Percentiles rank a stretch among this genome's conserved stretches.
phyloP scores from a whole-genome alignment of 2,797 vertebrate genomes.

The Eulemur albifrons region DNA sequence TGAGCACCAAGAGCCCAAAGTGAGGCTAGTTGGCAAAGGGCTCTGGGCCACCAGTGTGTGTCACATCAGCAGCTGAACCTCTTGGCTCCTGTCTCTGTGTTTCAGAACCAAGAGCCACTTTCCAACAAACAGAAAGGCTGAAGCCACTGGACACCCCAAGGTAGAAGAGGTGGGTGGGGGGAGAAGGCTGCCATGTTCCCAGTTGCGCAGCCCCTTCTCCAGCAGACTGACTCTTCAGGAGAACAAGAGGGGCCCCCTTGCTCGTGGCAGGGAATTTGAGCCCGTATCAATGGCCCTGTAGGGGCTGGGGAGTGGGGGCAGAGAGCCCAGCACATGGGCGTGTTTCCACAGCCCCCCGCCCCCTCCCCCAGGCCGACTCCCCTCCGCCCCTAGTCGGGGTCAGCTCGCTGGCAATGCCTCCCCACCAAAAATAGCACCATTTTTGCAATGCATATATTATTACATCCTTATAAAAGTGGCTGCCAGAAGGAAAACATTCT shows the following conservation, averaged over 20 bases:
- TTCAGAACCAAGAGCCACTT: neutral
- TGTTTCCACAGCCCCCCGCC: conserved; percentile 38
- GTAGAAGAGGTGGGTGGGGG: neutral
- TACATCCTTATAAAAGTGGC: conserved; percentile 78
- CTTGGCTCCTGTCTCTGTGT: neutral
- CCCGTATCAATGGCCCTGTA: neutral
- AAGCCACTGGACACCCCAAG: neutral
- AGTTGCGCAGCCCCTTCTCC: neutral
- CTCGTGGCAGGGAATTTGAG: neutral
- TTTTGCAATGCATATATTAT: conserved; percentile 63
- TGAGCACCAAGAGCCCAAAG: neutral
- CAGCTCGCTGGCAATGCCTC: conserved; percentile 5
- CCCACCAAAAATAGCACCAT: conserved; percentile 68
- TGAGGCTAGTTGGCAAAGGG: neutral
- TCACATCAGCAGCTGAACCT: neutral
- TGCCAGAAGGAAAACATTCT: conserved; percentile 81
- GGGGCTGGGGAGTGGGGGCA: neutral
- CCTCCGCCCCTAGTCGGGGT: conserved; percentile 72
- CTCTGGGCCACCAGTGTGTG: neutral
- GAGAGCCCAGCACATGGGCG: neutral
- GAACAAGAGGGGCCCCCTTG: neutral
- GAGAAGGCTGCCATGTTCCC: neutral
- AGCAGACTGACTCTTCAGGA: neutral
- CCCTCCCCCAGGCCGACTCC: neutral
- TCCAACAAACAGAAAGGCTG: neutral